Base-by-base conservation (phyloP, 2,113 vertebrate species). In the Salvelinus alpinus region DNA sequence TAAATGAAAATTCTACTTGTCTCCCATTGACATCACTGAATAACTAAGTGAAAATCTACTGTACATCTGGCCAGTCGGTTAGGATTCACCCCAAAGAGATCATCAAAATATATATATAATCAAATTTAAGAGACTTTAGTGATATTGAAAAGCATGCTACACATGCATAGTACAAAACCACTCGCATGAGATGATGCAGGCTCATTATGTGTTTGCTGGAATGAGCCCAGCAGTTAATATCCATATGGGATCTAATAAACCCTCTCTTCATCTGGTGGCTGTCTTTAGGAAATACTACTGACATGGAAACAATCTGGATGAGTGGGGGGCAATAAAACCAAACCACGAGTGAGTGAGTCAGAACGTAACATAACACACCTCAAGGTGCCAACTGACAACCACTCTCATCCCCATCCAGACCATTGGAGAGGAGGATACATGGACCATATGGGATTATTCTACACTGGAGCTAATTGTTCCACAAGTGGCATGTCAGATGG, bases 201-300 rank as follows among this genome's bases (percentile, higher is more conserved):
- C 57, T 54, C 13, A 72, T 44, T 8, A 47, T 70, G 67, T 38
- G 38, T 69, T n/a, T 25, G n/a, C 69, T 25, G 69, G 22, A 71
- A 51, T 20, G 13, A 44, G 11, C 34, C 66, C 66, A 29, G 66
- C 24, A n/a, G 67, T 3, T 29, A 3, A 70, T 25, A 51, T 71
- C 48, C 7, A 18, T 18, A 48, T 71, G 22, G 29, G n/a, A 48
- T 44, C 38, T 44, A 44, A 44, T 12, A 7, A 48, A 24, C 25
- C n/a, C 24, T 4, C 34, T 34, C 20, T 71, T 51, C 14, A 48
- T 22, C n/a, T 51, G 18, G 22, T 29, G n/a, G 12, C 54, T 14
- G 13, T 20, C 14, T 57, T 57, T 7, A 57, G 14, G 20, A 20
- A 57, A 57, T 7, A 57, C 54, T 20, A 57, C 20, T 20, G 2